Percentiles rank a stretch among this genome's conserved stretches.
phyloP scores from a whole-genome alignment of 2,797 vertebrate genomes.

The Enteromius argenteus region DNA sequence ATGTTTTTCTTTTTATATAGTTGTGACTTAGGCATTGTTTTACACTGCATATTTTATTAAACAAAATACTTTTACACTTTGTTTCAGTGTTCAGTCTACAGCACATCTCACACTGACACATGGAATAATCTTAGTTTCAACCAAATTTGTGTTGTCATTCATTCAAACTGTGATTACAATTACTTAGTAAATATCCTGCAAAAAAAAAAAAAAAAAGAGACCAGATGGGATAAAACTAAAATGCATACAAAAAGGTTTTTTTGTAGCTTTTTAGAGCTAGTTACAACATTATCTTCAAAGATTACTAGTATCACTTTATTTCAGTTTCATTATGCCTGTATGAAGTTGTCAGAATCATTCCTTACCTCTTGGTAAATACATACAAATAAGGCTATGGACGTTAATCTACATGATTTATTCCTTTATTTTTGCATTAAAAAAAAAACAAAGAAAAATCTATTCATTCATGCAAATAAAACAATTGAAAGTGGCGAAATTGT shows the following conservation, averaged over 20 bases:
- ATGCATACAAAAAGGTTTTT: background rate
- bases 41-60: slow-evolving; percentile 27
- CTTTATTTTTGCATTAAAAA: background rate
- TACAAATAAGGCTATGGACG: background rate
- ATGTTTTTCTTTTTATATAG: background rate
- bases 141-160: background rate
- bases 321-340: background rate
- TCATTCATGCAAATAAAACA: background rate
- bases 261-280: too few species aligned
- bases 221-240: background rate
- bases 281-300: background rate
- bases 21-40: background rate
- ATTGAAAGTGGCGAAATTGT: background rate
- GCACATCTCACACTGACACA: background rate
- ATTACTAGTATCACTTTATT: background rate
- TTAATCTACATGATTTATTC: background rate
- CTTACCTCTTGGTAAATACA: background rate
- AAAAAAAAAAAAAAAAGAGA: background rate
- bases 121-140: background rate
- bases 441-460: background rate
- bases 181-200: background rate
- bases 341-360: background rate
- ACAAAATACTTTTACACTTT: background rate
- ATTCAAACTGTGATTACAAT: background rate
- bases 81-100: background rate